Percentiles rank a stretch among this genome's conserved stretches.
Evolutionary conservation across 2,888 invertebrate species (phyloP).

Genomic region (Synanthedon vespiformis): DNA sequence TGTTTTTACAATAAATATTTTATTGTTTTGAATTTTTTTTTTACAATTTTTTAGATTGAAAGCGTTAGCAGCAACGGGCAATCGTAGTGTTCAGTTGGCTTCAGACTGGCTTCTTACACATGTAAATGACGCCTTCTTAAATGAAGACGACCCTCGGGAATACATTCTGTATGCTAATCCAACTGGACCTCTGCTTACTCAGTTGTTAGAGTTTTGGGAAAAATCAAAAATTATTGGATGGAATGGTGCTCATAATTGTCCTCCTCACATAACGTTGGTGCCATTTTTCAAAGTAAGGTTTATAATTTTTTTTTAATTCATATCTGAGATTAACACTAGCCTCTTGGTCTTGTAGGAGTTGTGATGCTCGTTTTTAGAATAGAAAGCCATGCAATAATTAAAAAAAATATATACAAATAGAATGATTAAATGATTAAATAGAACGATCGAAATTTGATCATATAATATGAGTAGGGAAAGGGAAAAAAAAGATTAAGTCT

Average conservation of each 20-base stretch:
- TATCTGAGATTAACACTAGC: no score
- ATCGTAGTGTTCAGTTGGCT: constrained; percentile 87
- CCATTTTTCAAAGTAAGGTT: constrained; percentile 84
- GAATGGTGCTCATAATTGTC: constrained; percentile 92
- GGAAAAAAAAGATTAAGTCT: no score
- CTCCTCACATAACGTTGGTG: constrained; percentile 90
- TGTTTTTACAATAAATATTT: not conserved
- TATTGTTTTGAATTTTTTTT: not conserved
- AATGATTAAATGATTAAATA: no score
- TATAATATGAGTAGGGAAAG: no score
- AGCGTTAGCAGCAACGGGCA: constrained; percentile 90
- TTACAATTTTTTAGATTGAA: constrained; percentile 75
- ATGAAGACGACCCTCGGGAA: constrained; percentile 82
- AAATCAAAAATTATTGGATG: constrained; percentile 83
- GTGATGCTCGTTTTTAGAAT: no score
- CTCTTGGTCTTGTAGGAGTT: no score
- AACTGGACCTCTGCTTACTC: constrained; percentile 78
- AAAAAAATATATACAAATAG: no score
- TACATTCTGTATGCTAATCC: constrained; percentile 91
- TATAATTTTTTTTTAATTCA: no score
- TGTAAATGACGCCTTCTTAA: constrained; percentile 85
- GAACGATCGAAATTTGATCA: no score
- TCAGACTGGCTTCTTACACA: constrained; percentile 93
- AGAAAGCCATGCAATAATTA: no score
- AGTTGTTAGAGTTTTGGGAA: constrained; percentile 82